A percentile compares a stretch with the other conserved stretches of the same genome.
Evolutionary conservation across 2,113 vertebrate species (phyloP).

Genomic region (Calonectris borealis): DNA sequence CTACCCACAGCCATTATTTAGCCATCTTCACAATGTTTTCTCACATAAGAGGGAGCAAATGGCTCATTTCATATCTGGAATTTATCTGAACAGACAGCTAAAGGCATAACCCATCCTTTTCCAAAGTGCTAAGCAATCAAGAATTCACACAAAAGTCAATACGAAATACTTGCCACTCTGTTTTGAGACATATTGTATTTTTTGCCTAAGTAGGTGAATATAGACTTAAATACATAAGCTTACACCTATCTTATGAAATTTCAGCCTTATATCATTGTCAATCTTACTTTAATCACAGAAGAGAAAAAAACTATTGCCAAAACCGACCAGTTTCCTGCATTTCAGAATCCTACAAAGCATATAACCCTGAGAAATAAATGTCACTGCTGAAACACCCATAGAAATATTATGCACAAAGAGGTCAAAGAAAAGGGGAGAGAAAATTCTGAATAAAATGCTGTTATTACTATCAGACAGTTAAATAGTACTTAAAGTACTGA

Average conservation of each 20-base stretch:
- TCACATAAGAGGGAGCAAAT: conserved; percentile 1
- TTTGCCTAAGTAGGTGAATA: not conserved
- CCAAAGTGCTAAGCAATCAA: not conserved
- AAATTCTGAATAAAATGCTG: not conserved
- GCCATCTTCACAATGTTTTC: not conserved
- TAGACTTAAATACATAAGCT: not conserved
- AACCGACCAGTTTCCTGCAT: not conserved
- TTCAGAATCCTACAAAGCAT: not conserved
- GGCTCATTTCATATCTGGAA: not conserved
- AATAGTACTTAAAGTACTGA: not conserved
- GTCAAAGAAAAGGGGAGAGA: not conserved
- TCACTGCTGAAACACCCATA: not conserved
- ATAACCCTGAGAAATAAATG: not conserved
- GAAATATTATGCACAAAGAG: not conserved
- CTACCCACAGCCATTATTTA: not conserved
- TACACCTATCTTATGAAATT: not conserved
- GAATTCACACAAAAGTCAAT: not conserved
- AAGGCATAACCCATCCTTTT: not conserved
- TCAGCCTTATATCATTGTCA: not conserved
- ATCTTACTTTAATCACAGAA: not conserved
- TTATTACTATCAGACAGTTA: not conserved
- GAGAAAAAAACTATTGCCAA: not conserved
- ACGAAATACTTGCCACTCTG: not conserved
- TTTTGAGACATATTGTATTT: not conserved
- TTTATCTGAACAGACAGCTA: conserved; percentile 9